Evolutionary conservation across 2,888 invertebrate species (phyloP).

Genomic region (Colostygia pectinataria): DNA sequence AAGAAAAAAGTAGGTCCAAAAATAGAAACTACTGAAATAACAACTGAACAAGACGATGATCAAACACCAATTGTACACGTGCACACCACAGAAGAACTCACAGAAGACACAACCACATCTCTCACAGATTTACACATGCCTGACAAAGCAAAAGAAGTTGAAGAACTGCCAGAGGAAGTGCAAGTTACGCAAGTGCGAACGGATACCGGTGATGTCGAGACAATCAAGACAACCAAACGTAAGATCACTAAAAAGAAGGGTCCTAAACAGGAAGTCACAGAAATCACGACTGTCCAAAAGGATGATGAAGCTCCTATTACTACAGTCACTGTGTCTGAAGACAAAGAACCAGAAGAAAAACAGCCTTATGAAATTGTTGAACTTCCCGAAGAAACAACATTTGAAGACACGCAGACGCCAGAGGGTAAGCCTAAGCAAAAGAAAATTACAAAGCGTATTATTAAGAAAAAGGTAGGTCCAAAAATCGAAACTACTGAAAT

Average conservation of each 20-base stretch:
- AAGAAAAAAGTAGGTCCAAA: slow-evolving; percentile 20
- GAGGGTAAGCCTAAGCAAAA: slow-evolving; percentile 36
- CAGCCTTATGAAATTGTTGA: slow-evolving; percentile 34
- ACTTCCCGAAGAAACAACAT: slow-evolving; percentile 42
- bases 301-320: slow-evolving; percentile 26
- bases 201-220: slow-evolving; percentile 40
- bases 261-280: slow-evolving; percentile 36
- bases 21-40: neutral
- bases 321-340: slow-evolving; percentile 23
- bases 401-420: slow-evolving; percentile 33
- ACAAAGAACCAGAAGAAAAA: slow-evolving; percentile 41
- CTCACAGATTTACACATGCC: neutral
- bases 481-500: slow-evolving; percentile 60
- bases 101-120: neutral
- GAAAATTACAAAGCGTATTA: slow-evolving; percentile 42
- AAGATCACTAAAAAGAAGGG: slow-evolving; percentile 46
- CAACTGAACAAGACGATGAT: neutral
- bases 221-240: slow-evolving; percentile 43
- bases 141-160: neutral
- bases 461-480: slow-evolving; percentile 30
- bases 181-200: slow-evolving; percentile 36
- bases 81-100: slow-evolving; percentile 1
- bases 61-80: neutral
- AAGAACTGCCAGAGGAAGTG: neutral
- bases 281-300: slow-evolving; percentile 36